Evolutionary conservation across 1,140 invertebrate genomes (phyloP), one percentile per base, ranked within the genome.

Genomic region (Hestina assimilis): DNA sequence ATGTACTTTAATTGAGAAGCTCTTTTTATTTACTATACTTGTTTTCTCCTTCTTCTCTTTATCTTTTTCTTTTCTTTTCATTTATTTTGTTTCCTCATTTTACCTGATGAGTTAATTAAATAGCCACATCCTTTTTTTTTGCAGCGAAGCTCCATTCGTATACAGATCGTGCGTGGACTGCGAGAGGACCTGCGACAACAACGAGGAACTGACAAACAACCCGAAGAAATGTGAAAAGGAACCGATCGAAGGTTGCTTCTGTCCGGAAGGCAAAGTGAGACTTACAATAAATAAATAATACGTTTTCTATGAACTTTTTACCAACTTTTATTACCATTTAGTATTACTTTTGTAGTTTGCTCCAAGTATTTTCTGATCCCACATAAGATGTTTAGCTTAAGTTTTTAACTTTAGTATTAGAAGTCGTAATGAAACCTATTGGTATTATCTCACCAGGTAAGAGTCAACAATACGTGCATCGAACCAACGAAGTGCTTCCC

Each of bases 201-300:
- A 89, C 50, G 86, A 90, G 19, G 78, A 87, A 12, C 86, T 89
- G 0, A 60, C 77, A 1, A 80, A 80, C 19, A 83, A 82, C 14
- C 87, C 84, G 5, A 79, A 83, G 4, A 80, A 87, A 43, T 95
- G 93, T 56, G 58, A 74, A 2, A 77, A 75, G 24, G 81, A 78
- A 46, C 81, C 80, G 4, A 89, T 89, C 19, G 96, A 97, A 74
- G 95, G 95, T 4, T 98, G 96, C 79, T 95, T 94, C 90, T 98
- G 96, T 89, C 93, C 94, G 1, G 71, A 90, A 33, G 92, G 91
- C 43, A 90, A 92, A 74, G 92, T 95, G 52, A 67, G 67, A 56
- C 40, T 23, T 29, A 5, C 0, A 3, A 20, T 19, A 50, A 31
- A 26, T 15, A 19, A n/a, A n/a, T n/a, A n/a, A n/a, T n/a, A n/a